These are phyloP conservation scores for Amblyopsis rosae DNA, from an alignment of 2,113 vertebrate genomes.

Conservation along the genomic window DNA sequence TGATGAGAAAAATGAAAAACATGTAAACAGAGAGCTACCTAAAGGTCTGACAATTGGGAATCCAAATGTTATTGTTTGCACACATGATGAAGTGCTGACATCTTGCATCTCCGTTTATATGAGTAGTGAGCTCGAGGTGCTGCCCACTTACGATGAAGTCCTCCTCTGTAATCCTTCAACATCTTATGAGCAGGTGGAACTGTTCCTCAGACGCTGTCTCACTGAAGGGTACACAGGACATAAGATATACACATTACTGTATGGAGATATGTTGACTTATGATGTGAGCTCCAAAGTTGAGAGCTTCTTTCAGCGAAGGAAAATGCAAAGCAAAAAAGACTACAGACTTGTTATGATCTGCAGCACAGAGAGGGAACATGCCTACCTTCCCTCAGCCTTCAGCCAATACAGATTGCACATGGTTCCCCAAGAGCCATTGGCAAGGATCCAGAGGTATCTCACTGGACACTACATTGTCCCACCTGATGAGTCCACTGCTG, in stretches of 20 bases:
- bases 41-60: slow-evolving; percentile 73
- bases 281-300: slow-evolving; percentile 86
- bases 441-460: slow-evolving; percentile 81
- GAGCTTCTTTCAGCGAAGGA: slow-evolving; percentile 81
- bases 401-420: slow-evolving; percentile 86
- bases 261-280: slow-evolving; percentile 86
- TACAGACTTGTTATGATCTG: slow-evolving; percentile 87
- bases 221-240: slow-evolving; percentile 56
- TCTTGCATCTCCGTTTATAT: slow-evolving; percentile 90
- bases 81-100: slow-evolving; percentile 79
- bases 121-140: slow-evolving; percentile 74
- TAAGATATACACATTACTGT: slow-evolving; percentile 87
- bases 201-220: slow-evolving; percentile 89
- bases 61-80: slow-evolving; percentile 89
- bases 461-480: slow-evolving; percentile 78
- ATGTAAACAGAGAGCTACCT: slow-evolving; percentile 74
- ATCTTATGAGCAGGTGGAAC: slow-evolving; percentile 83
- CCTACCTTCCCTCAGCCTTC: slow-evolving; percentile 89
- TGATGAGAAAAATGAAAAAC: slow-evolving; percentile 1
- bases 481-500: slow-evolving; percentile 67
- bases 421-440: slow-evolving; percentile 75
- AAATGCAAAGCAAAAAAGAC: slow-evolving; percentile 60
- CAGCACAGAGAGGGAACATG: slow-evolving; percentile 83
- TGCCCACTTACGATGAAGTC: slow-evolving; percentile 91
- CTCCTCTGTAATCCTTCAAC: slow-evolving; percentile 86